phyloP scores from a whole-genome alignment of 1,140 invertebrate species.

The Latrodectus geometricus region DNA sequence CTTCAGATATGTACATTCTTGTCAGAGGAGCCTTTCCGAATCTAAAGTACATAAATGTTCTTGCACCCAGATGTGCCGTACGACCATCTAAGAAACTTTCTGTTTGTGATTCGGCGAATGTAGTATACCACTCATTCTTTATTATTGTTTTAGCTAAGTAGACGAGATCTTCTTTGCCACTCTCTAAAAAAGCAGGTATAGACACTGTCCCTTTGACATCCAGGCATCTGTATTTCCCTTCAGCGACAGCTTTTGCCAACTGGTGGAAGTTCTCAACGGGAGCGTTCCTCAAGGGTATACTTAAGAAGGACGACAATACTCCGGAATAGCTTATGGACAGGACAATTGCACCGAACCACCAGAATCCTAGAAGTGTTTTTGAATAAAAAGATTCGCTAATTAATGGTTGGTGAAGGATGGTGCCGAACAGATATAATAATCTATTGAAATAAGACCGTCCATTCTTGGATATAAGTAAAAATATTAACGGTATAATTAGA shows the following conservation, averaged over 20 bases:
- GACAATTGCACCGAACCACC: background rate
- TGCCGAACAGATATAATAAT: background rate
- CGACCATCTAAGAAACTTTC: background rate
- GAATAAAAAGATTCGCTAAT: background rate
- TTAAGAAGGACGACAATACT: conserved; percentile 7
- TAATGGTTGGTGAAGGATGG: background rate
- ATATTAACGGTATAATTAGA: background rate
- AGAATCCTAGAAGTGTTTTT: background rate
- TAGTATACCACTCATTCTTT: conserved; percentile 7
- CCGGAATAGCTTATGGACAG: conserved; percentile 6
- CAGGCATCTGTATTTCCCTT: background rate
- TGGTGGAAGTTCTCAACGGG: background rate
- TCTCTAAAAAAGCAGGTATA: background rate
- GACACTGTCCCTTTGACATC: conserved; percentile 1
- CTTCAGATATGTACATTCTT: background rate
- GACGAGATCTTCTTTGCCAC: background rate
- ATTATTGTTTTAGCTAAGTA: background rate
- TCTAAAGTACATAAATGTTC: background rate
- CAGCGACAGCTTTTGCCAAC: background rate
- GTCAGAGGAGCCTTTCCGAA: background rate
- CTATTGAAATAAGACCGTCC: background rate
- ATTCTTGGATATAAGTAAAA: background rate
- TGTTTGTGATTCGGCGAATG: background rate
- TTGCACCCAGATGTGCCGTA: background rate
- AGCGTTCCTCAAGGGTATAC: background rate